Conservation (phyloP, 2,113 vertebrate species). For the Phaetusa simplex region DNA sequence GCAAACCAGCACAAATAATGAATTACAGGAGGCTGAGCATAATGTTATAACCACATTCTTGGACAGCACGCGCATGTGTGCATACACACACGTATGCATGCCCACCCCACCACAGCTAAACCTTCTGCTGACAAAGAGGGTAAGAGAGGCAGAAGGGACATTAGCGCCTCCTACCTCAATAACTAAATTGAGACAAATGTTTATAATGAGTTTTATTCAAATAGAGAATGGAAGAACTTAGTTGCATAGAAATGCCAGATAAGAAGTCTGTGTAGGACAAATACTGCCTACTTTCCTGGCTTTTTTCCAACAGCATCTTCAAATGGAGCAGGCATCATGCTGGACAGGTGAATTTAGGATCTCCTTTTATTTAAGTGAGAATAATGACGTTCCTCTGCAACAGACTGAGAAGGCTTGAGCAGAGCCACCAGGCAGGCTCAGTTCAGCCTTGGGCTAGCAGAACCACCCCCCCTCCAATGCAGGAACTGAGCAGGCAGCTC, state of each 20-base stretch:
- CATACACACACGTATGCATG: background rate
- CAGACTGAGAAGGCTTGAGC: no score
- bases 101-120: background rate
- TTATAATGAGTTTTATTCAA: background rate
- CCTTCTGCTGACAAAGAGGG: background rate
- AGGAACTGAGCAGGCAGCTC: background rate
- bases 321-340: background rate
- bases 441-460: background rate
- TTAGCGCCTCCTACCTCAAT: background rate
- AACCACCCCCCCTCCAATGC: background rate
- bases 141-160: background rate
- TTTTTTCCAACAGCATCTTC: background rate
- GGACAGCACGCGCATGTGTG: background rate
- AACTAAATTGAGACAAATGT: background rate
- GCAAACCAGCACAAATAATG: background rate
- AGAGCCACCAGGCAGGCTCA: background rate
- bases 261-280: background rate
- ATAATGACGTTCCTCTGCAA: background rate
- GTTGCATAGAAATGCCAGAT: background rate
- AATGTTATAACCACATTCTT: background rate
- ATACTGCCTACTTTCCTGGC: background rate
- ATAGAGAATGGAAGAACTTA: background rate
- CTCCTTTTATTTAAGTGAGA: background rate
- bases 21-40: background rate
- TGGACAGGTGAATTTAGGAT: background rate